phyloP scores from a whole-genome alignment of 2,113 vertebrate genomes.

The Nansenia antarctica region DNA sequence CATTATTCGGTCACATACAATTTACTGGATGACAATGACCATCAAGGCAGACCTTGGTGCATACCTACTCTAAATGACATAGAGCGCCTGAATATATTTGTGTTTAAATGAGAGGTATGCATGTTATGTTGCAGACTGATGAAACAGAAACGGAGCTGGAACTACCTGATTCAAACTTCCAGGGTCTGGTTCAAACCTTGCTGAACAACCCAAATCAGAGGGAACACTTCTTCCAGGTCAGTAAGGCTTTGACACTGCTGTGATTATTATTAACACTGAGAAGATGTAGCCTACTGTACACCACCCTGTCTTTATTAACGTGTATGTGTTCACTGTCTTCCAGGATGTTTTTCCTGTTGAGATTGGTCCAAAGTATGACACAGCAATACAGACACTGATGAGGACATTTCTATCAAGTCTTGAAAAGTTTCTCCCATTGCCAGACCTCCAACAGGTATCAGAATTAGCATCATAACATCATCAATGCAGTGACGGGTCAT shows the following conservation, averaged over 20 bases:
- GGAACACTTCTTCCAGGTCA: conserved; percentile 40
- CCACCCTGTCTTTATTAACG: neutral
- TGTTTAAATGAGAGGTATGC: neutral
- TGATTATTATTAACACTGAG: neutral
- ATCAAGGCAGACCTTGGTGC: neutral
- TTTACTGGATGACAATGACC: neutral
- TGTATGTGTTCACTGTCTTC: neutral
- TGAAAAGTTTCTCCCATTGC: conserved; percentile 32
- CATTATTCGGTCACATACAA: neutral
- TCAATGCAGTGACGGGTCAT: neutral
- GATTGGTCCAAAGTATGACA: conserved; percentile 35
- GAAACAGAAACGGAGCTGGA: neutral
- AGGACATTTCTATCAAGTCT: conserved; percentile 38
- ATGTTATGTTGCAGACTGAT: conserved; percentile 2
- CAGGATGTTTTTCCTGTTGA: conserved; percentile 35
- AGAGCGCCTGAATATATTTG: neutral
- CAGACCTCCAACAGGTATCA: conserved; percentile 39
- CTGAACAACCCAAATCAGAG: conserved; percentile 30
- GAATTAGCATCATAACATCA: neutral
- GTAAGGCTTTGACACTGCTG: neutral
- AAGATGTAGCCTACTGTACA: neutral
- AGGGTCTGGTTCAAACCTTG: conserved; percentile 28
- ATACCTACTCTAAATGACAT: neutral
- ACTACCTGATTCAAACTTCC: conserved; percentile 8
- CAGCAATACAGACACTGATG: conserved; percentile 35